Base-by-base conservation (phyloP, 2,888 invertebrate genomes). In the Nemotelus pantherinus region DNA sequence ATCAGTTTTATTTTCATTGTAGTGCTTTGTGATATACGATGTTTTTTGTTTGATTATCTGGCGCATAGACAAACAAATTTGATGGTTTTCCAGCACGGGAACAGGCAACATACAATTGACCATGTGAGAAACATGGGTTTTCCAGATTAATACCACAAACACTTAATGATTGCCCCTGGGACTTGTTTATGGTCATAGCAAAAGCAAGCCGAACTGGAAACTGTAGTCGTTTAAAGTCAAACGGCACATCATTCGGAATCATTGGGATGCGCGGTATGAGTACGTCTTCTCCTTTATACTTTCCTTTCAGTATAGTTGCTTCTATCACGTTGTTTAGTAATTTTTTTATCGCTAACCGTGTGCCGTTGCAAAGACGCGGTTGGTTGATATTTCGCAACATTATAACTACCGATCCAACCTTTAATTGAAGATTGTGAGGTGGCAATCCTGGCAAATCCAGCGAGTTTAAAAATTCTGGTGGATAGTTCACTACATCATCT, bases 1-100 rank as follows among this genome's bases (percentile, higher is more conserved):
- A 57, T 57, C 57, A 57, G 57, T 57, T 57, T 57, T 57, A 57
- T 57, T 57, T 25, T 57, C 57, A 57, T 57, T 57, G 57, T 57
- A 57, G 7, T 57, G 5, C 10, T 57, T 57, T 57, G 57, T 57
- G 10, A 57, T 57, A 57, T 57, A 57, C 57, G 57, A 57, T 57
- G 57, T 57, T 57, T 57, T 57, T 57, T 57, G 57, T 57, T 57
- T 57, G 57, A 57, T 57, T 57, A 57, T 25, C 25, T 57, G 57
- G 57, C 57, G 57, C 57, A 57, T 57, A 57, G 57, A 57, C 57
- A 57, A 57, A 57, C 57, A 57, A 57, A 57, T 57, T 2, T 57
- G 57, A 57, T 57, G 57, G 57, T 9, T 57, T 57, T 57, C 57
- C 57, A 57, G 2, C 57, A 57, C 57, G 57, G 57, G 57, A 57